These are phyloP conservation scores for Ailurus styani DNA, from an alignment of 2,113 vertebrate genomes.

Conservation along the genomic window DNA sequence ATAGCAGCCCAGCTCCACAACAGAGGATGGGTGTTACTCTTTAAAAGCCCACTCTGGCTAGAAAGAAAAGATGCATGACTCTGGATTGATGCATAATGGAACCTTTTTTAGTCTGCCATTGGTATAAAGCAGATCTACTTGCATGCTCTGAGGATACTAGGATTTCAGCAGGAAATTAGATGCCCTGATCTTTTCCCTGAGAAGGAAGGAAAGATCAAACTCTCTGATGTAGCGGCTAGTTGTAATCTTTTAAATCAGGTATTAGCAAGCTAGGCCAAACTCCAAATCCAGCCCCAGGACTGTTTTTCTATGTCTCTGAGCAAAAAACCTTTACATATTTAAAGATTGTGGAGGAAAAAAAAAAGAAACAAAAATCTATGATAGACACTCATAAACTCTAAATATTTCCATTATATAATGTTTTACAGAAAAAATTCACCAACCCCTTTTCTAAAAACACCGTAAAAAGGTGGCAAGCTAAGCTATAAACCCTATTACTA, in stretches of 20 bases:
- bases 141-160: background rate
- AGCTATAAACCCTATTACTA: background rate
- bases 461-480: background rate
- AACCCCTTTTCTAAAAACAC: background rate
- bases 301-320: background rate
- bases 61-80: background rate
- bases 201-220: background rate
- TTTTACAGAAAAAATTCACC: background rate
- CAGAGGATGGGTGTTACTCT: background rate
- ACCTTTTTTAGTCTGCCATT: background rate
- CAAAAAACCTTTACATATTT: background rate
- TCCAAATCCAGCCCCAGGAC: background rate
- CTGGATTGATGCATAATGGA: background rate
- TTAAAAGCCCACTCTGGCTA: background rate
- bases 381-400: background rate
- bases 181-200: background rate
- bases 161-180: background rate
- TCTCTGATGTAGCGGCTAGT: background rate
- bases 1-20: background rate
- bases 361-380: background rate
- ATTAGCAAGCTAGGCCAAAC: background rate
- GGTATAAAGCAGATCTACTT: background rate
- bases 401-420: background rate
- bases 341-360: fast-evolving
- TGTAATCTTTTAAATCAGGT: background rate